Conservation (phyloP, 2,888 invertebrate species). For the Xylota sylvarum region DNA sequence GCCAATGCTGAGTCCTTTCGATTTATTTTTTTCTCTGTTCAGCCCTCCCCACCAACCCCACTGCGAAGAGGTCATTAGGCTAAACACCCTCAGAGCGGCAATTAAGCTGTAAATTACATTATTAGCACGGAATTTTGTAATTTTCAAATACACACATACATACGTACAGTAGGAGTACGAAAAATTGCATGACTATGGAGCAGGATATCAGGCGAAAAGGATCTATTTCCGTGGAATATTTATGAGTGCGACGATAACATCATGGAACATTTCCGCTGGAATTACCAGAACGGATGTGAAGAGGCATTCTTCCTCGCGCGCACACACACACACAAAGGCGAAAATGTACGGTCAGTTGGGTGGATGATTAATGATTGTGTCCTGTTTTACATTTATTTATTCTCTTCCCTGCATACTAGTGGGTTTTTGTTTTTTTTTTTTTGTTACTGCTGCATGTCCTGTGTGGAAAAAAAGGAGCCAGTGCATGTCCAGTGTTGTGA, state of each 20-base stretch:
- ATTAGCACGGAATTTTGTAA: conserved; percentile 73
- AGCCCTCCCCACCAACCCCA: background rate
- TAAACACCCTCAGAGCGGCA: conserved; percentile 64
- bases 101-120: conserved; percentile 68
- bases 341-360: conserved; percentile 57
- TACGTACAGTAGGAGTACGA: background rate
- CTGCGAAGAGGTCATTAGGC: conserved; percentile 68
- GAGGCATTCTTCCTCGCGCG: conserved; percentile 2
- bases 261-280: conserved; percentile 67
- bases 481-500: conserved; percentile 41
- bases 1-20: background rate
- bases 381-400: conserved; percentile 75
- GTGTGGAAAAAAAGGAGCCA: too few relatives aligned
- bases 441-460: conserved; percentile 14
- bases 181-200: conserved; percentile 48
- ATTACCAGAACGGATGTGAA: conserved; percentile 65
- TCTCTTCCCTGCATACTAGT: background rate
- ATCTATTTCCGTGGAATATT: conserved; percentile 75
- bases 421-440: too few relatives aligned
- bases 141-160: conserved; percentile 54
- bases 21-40: background rate
- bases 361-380: conserved; percentile 73
- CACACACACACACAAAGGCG: conserved; percentile 13
- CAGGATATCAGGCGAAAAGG: conserved; percentile 67
- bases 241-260: conserved; percentile 67